Evolutionary conservation across 2,888 invertebrate species (phyloP).

Genomic region (Nomada goodeniana): DNA sequence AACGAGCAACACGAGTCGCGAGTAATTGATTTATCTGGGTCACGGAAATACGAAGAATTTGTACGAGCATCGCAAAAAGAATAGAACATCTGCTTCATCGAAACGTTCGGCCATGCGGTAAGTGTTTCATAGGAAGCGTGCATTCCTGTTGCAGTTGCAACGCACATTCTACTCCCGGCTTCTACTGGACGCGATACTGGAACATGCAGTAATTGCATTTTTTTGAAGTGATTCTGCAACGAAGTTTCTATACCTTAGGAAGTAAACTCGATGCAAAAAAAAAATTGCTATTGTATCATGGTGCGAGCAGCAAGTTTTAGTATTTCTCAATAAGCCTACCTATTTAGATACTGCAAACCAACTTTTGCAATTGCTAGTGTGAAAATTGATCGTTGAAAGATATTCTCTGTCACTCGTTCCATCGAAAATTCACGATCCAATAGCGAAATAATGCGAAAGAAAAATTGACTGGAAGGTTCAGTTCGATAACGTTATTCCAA

Average conservation of each 20-base stretch:
- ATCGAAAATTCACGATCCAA: neutral
- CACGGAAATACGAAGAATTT: slow-evolving; percentile 19
- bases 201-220: slow-evolving; percentile 20
- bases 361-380: too few species aligned
- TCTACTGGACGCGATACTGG: neutral
- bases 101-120: neutral
- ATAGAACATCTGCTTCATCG: slow-evolving; percentile 11
- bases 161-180: slow-evolving; percentile 8
- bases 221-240: slow-evolving; percentile 28
- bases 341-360: too few species aligned
- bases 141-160: slow-evolving; percentile 5
- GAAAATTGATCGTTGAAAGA: too few species aligned
- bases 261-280: slow-evolving; percentile 5
- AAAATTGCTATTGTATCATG: slow-evolving; percentile 10
- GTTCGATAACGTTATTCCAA: neutral
- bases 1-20: slow-evolving; percentile 4
- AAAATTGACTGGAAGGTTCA: neutral
- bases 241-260: slow-evolving; percentile 8
- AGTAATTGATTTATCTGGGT: slow-evolving; percentile 24
- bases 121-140: neutral
- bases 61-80: neutral
- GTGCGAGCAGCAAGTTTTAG: neutral
- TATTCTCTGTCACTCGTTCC: neutral
- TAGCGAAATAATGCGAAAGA: too few species aligned
- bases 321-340: too few species aligned